Evolutionary conservation across 53 echinoderm and acorn worm species (phyloP), one percentile per base, ranked within the genome.

Genomic region (Echinarachnius parma): DNA sequence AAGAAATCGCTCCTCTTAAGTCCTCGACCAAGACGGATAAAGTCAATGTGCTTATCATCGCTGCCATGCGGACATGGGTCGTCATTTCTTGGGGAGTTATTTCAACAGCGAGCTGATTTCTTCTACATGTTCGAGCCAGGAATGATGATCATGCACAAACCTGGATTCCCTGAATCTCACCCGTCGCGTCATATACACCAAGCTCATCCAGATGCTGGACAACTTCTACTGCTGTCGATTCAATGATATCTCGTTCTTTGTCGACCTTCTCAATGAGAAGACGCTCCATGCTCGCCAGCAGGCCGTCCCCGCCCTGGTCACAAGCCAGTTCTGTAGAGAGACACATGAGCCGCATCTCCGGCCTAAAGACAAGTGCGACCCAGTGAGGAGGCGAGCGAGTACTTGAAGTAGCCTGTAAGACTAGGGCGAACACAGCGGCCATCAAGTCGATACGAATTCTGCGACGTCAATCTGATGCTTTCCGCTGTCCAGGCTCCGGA

Each of bases 111-210:
- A 19, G 53, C 44, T 5, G 86, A 89, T 56, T 77, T 89, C 63
- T 93, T 93, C 58, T 93, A 93, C 72, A 77, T 93, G 18, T 93
- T 89, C 30, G 93, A 93, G 46, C 93, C 93, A 35, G 93, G 93
- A 31, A 59, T 69, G 48, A 39, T 67, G 1, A 47, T 89, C 5
- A 76, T 82, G 67, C 58, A 64, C 26, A 42, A 69, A 26, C n/a
- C 62, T 86, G 3, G 71, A 83, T 19, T 26, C 36, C 3, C 45
- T 62, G 23, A 67, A 77, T 25, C 27, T 83, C 1, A 83, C 70
- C 5, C 39, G 59, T 2, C 25, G 26, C 4, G 78, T 87, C 7
- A 49, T 80, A 42, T 59, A 56, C 28, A 75, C 80, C 9, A 77
- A 82, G 10, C 82, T 85, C 37, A 44, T 86, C 13, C 81, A 89